Evolutionary conservation across 2,113 vertebrate species (phyloP).

Genomic region (Corvus moneduloides): DNA sequence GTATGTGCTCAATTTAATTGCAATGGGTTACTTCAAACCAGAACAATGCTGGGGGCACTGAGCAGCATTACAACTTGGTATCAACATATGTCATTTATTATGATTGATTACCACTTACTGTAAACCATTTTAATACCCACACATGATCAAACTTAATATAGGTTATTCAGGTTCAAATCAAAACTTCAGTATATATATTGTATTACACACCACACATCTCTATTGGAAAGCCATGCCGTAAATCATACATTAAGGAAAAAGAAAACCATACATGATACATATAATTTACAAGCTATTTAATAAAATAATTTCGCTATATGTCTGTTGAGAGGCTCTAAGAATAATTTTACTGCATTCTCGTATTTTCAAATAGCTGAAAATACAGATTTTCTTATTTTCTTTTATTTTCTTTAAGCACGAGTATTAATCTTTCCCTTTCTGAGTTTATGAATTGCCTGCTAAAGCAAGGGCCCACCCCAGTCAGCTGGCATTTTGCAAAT

Average conservation of each 20-base stretch:
- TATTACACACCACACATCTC: background rate
- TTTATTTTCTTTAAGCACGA: background rate
- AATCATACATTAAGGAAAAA: background rate
- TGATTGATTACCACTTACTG: background rate
- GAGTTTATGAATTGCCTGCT: background rate
- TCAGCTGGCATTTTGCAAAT: background rate
- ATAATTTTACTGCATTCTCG: background rate
- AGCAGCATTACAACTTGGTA: background rate
- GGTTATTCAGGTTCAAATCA: background rate
- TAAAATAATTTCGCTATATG: background rate
- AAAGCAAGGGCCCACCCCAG: background rate
- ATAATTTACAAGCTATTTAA: background rate
- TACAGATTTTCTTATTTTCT: background rate
- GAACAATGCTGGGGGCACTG: background rate
- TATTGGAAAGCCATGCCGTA: background rate
- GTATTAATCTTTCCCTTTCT: background rate
- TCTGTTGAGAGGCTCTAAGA: background rate
- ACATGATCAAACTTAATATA: background rate
- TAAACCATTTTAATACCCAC: slow-evolving; percentile 8
- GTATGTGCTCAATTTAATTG: background rate
- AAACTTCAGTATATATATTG: background rate
- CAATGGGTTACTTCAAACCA: background rate
- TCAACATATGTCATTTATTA: background rate
- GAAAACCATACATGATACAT: background rate
- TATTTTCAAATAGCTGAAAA: background rate